Conservation (phyloP, 2,113 vertebrate genomes). For the Dendrocopos noguchii region DNA sequence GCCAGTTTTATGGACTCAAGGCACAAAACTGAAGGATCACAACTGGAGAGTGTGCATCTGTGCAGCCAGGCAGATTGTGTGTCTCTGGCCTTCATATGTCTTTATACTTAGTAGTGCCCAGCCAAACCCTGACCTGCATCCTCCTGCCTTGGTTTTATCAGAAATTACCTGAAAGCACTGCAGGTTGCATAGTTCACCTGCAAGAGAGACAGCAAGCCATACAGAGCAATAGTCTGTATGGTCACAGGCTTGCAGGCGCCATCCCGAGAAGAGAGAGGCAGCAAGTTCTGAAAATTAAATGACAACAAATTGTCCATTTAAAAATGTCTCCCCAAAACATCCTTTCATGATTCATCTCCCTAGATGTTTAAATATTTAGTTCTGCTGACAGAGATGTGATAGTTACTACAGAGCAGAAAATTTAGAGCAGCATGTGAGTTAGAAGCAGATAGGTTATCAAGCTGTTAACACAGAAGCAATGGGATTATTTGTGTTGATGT, state of each 20-base stretch:
- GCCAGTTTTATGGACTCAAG: not conserved
- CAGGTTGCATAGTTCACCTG: not conserved
- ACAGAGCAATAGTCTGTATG: not conserved
- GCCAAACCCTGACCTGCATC: not conserved
- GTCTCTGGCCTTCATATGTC: not conserved
- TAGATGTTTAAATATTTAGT: constrained; percentile 57
- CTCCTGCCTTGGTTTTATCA: not conserved
- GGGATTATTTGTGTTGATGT: constrained; percentile 42
- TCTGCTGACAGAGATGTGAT: constrained; percentile 41
- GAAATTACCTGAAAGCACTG: not conserved
- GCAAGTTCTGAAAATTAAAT: constrained; percentile 31
- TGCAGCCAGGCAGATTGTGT: not conserved
- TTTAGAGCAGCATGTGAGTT: constrained; percentile 25
- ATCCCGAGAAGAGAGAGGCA: not conserved
- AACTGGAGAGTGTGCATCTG: not conserved
- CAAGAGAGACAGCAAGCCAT: not conserved
- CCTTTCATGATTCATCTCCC: constrained; percentile 39
- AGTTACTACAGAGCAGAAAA: constrained; percentile 44
- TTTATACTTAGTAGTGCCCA: not conserved
- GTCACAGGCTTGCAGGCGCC: not conserved
- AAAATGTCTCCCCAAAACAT: constrained; percentile 38
- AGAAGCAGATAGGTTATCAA: constrained; percentile 49
- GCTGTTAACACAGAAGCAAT: constrained; percentile 44
- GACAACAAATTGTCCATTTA: constrained; percentile 28
- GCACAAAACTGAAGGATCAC: not conserved